Conservation (phyloP, 2,888 invertebrate genomes). For the Portevinia maculata region DNA sequence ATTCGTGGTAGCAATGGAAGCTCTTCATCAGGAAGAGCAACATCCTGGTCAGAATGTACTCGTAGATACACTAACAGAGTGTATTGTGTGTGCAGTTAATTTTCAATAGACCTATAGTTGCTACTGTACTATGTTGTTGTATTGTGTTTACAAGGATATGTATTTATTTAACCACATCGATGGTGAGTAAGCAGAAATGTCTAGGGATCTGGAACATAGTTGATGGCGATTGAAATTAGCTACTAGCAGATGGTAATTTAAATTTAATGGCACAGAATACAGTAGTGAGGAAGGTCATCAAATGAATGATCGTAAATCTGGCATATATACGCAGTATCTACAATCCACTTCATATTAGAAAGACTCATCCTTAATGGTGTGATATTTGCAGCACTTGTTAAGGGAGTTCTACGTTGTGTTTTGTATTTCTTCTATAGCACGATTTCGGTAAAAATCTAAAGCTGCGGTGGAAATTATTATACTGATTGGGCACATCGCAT, state of each 20-base stretch:
- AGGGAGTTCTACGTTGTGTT: too few relatives aligned
- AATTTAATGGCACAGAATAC: conserved; percentile 49
- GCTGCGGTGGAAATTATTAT: too few relatives aligned
- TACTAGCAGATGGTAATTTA: conserved; percentile 59
- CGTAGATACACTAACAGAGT: conserved; percentile 10
- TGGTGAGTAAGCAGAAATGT: not conserved
- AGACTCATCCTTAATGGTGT: not conserved
- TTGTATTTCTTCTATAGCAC: too few relatives aligned
- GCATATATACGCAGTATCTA: not conserved
- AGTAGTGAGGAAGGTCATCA: conserved; percentile 30
- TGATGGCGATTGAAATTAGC: conserved; percentile 53
- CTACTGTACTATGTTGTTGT: conserved; percentile 45
- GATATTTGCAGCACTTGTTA: too few relatives aligned
- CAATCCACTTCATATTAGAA: not conserved
- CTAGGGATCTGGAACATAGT: not conserved
- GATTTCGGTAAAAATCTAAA: too few relatives aligned
- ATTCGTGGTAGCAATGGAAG: conserved; percentile 47
- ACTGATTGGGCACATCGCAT: too few relatives aligned
- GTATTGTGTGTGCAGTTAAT: conserved; percentile 29
- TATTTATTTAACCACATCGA: conserved; percentile 11
- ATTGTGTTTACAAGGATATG: conserved; percentile 28
- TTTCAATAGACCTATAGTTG: conserved; percentile 16
- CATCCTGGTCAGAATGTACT: conserved; percentile 64
- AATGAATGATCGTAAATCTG: conserved; percentile 1
- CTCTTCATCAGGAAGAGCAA: conserved; percentile 69